phyloP scores from a whole-genome alignment of 1,140 invertebrate species.

The Nephila pilipes region DNA sequence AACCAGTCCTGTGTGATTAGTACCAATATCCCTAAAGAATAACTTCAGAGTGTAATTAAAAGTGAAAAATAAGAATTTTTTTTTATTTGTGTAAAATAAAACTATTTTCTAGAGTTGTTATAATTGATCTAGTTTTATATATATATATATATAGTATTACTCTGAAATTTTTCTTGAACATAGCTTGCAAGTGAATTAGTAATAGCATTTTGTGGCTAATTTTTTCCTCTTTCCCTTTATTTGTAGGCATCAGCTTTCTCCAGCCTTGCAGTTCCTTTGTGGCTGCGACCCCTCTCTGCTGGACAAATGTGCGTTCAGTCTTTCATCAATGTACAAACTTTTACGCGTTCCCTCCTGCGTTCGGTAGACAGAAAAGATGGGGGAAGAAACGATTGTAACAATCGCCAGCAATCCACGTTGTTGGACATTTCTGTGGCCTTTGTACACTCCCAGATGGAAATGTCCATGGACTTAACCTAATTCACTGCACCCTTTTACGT shows the following conservation, averaged over 20 bases:
- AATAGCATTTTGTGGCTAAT: not conserved
- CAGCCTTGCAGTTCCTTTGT: conserved; percentile 46
- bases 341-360: conserved; percentile 10
- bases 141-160: not conserved
- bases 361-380: conserved; percentile 9
- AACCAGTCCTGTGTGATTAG: too few species aligned
- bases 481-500: not conserved
- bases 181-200: not conserved
- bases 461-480: conserved; percentile 18
- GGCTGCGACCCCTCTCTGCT: conserved; percentile 53
- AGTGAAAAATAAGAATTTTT: too few species aligned
- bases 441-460: not conserved
- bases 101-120: too few species aligned
- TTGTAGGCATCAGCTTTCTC: conserved; percentile 59
- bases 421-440: conserved; percentile 29
- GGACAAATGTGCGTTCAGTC: conserved; percentile 70
- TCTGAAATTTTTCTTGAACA: not conserved
- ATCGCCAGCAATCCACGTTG: not conserved
- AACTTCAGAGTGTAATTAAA: too few species aligned
- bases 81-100: too few species aligned
- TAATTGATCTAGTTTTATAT: too few species aligned
- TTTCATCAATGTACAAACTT: conserved; percentile 59
- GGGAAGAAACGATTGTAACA: not conserved
- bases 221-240: not conserved
- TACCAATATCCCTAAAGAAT: too few species aligned